Conservation (phyloP, 2,113 vertebrate species). For the Cryptomyrus ogoouensis region DNA sequence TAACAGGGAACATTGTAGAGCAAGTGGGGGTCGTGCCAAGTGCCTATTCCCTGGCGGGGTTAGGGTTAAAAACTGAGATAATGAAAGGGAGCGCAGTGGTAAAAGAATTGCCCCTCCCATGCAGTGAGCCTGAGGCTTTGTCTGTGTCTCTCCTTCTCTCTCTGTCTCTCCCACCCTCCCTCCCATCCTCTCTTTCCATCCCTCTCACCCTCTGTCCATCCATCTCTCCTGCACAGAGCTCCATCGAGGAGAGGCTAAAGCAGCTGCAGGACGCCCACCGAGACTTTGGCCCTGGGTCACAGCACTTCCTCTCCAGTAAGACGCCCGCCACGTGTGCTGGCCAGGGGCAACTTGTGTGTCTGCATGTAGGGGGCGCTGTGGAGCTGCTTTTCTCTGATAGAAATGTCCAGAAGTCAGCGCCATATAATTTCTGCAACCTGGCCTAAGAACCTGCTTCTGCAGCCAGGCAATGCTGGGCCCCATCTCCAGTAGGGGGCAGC, state of each 20-base stretch:
- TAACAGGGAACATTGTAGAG: background rate
- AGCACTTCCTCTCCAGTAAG: conserved; percentile 96
- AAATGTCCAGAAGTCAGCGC: background rate
- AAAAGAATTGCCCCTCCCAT: conserved; percentile 10
- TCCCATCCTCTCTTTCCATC: conserved; percentile 8
- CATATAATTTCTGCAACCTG: background rate
- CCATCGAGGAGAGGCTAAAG: conserved; percentile 86
- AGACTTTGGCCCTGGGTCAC: conserved; percentile 95
- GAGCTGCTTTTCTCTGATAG: background rate
- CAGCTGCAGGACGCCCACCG: conserved; percentile 94
- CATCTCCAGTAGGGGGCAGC: background rate
- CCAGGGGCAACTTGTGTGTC: background rate
- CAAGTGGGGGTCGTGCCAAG: conserved; percentile 13
- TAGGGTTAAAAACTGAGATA: background rate
- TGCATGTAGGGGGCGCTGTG: background rate
- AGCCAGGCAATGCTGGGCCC: background rate
- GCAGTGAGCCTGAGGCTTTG: background rate
- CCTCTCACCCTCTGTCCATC: background rate
- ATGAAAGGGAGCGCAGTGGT: background rate
- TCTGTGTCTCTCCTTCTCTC: background rate
- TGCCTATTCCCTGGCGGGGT: conserved; percentile 21
- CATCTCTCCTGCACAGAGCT: conserved; percentile 57
- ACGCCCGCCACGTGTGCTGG: conserved; percentile 25
- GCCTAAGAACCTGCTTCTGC: background rate
- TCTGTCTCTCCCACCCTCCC: conserved; percentile 15